Evolutionary conservation across 2,113 vertebrate genomes (phyloP), one percentile per base, ranked within the genome.

Genomic region (Butastur rufipennis): DNA sequence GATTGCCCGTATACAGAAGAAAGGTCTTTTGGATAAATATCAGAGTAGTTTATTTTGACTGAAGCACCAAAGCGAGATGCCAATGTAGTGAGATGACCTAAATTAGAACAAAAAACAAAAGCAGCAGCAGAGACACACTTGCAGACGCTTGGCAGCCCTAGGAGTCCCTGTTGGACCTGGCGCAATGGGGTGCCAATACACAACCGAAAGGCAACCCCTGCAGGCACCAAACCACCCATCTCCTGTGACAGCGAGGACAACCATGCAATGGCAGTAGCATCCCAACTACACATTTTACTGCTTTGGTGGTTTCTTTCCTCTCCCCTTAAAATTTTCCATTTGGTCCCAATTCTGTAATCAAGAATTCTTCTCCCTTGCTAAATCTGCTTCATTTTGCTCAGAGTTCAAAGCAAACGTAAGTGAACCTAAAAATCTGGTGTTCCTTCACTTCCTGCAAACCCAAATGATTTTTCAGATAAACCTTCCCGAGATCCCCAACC

Each of bases 401-500:
- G 43, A 65, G 34, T 12, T 67, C 71, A 63, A 75, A 38, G 31
- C 23, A 25, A 88, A 82, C 2, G 1, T 5, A 9, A 5, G 15
- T 7, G 32, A 81, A 59, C 16, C 38, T 38, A 83, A 55, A 88
- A 56, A 47, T 10, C 3, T 38, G 38, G 47, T 31, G 8, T 31
- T 16, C 34, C 38, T 85, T 45, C n/a, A 45, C 17, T 16, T 58
- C 23, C 66, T 55, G n/a, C 42, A 88, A 82, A 79, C 16, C 7
- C 11, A 42, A 55, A 42, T 1, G 8, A 59, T 59, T 87, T 40
- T 62, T 14, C 48, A 93, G n/a, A 58, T 50, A 63, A 81, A 50
- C 13, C 11, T 62, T 47, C 65, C 32, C 0, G 0, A 23, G 1
- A 2, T 27, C 32, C 43, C 16, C 56, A 38, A 0, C 12, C 17